Evolutionary conservation across 2,888 invertebrate genomes (phyloP).

Genomic region (Automeris io): DNA sequence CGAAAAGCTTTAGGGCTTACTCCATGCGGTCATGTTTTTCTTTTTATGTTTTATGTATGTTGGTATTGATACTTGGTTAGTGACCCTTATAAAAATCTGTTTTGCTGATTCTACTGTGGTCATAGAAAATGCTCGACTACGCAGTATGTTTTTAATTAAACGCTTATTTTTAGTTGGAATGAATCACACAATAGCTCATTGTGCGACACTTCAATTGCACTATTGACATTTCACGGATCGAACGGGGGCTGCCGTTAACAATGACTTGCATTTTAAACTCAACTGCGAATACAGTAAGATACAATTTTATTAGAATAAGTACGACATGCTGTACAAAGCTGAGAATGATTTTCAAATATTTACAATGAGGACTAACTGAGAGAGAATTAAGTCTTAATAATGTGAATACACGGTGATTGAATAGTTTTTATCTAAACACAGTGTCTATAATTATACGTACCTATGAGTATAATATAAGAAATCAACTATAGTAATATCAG

Average conservation of each 20-base stretch:
- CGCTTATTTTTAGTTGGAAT: constrained; percentile 42
- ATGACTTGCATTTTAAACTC: not conserved
- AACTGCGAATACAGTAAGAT: not conserved
- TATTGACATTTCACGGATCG: constrained; percentile 33
- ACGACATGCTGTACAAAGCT: not conserved
- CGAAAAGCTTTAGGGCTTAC: too few species aligned
- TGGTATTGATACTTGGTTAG: not conserved
- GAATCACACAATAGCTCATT: constrained; percentile 44
- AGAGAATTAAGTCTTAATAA: constrained; percentile 30
- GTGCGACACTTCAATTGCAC: constrained; percentile 38
- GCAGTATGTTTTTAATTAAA: constrained; percentile 42
- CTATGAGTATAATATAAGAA: too few species aligned
- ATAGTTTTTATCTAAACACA: too few species aligned
- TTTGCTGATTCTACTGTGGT: not conserved
- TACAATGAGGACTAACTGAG: constrained; percentile 19
- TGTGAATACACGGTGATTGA: too few species aligned
- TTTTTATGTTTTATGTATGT: too few species aligned
- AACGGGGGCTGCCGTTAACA: constrained; percentile 23
- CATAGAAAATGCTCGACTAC: not conserved
- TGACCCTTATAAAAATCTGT: not conserved
- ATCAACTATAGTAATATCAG: too few species aligned
- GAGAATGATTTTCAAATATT: constrained; percentile 16
- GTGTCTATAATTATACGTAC: too few species aligned
- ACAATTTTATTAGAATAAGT: not conserved
- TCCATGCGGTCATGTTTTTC: too few species aligned